Evolutionary conservation across 2,888 invertebrate species (phyloP).

Genomic region (Nemotelus pantherinus): DNA sequence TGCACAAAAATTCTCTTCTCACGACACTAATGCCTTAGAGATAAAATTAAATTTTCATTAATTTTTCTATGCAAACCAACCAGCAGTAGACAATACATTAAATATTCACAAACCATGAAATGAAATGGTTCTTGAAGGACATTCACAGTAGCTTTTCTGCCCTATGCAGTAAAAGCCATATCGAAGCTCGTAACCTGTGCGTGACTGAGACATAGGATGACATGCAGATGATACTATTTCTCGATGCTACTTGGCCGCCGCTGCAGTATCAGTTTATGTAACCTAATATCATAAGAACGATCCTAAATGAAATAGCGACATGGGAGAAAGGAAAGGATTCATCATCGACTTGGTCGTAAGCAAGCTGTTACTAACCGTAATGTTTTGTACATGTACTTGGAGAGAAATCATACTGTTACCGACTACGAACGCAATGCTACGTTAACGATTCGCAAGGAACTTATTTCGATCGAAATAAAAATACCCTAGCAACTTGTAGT

Average conservation of each 20-base stretch:
- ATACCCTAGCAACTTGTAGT: too few species aligned
- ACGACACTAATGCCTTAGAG: too few species aligned
- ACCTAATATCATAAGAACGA: neutral
- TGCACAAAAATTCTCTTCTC: too few species aligned
- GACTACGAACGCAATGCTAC: too few species aligned
- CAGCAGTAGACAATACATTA: neutral
- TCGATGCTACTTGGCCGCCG: neutral
- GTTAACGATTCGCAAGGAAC: too few species aligned
- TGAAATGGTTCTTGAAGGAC: neutral
- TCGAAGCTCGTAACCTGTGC: neutral
- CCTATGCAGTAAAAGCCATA: neutral
- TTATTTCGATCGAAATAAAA: too few species aligned
- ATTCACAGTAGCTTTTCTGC: neutral
- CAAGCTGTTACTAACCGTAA: neutral
- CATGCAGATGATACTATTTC: neutral
- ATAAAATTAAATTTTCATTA: too few species aligned
- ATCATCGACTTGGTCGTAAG: neutral
- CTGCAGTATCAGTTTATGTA: neutral
- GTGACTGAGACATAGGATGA: constrained; percentile 1
- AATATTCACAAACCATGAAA: constrained; percentile 20
- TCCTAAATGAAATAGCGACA: neutral
- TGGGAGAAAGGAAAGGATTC: neutral
- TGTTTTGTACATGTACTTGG: too few species aligned
- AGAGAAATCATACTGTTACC: too few species aligned
- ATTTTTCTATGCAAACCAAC: neutral